Percentiles rank a stretch among this genome's conserved stretches.
Conservation (phyloP, 2,797 vertebrate species). For the Meda fulgida region DNA sequence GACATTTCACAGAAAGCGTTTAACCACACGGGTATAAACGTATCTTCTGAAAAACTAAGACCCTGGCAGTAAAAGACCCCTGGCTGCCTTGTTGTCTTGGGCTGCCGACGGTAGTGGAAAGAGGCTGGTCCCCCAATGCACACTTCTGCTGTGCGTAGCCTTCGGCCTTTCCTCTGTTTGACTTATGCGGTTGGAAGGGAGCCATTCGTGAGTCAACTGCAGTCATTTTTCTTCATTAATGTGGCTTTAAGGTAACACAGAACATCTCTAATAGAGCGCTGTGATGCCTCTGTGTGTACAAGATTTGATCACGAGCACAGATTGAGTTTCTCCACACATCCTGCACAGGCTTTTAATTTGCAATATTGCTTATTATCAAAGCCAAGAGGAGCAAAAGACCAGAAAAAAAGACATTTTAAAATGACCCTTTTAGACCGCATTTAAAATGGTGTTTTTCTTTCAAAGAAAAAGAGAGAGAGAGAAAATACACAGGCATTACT, state of each 20-base stretch:
- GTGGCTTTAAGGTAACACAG: slow-evolving; percentile 40
- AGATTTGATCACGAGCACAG: slow-evolving; percentile 12
- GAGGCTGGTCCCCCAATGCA: slow-evolving; percentile 48
- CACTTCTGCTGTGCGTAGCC: slow-evolving; percentile 43
- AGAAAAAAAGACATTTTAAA: slow-evolving; percentile 11
- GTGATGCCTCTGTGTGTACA: slow-evolving; percentile 21
- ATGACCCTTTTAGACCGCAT: not conserved
- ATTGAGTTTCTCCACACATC: slow-evolving; percentile 21
- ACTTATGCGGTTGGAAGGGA: slow-evolving; percentile 34
- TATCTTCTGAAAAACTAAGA: slow-evolving; percentile 53
- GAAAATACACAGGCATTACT: slow-evolving; percentile 20
- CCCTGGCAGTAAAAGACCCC: slow-evolving; percentile 55
- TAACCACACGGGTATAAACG: slow-evolving; percentile 21
- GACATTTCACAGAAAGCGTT: slow-evolving; percentile 52
- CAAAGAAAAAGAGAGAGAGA: not conserved
- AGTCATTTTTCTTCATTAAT: slow-evolving; percentile 55
- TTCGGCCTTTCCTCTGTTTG: slow-evolving; percentile 34
- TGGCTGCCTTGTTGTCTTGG: slow-evolving; percentile 52
- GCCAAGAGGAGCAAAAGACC: not conserved
- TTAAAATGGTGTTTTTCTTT: slow-evolving; percentile 8
- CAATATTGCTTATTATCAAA: slow-evolving; percentile 29
- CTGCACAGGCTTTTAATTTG: slow-evolving; percentile 12
- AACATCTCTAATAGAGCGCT: slow-evolving; percentile 33
- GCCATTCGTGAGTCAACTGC: slow-evolving; percentile 47
- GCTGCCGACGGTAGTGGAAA: slow-evolving; percentile 53